A percentile compares a stretch with the other conserved stretches of the same genome.
phyloP scores from a whole-genome alignment of 2,797 vertebrate species.

The Parambassis ranga region DNA sequence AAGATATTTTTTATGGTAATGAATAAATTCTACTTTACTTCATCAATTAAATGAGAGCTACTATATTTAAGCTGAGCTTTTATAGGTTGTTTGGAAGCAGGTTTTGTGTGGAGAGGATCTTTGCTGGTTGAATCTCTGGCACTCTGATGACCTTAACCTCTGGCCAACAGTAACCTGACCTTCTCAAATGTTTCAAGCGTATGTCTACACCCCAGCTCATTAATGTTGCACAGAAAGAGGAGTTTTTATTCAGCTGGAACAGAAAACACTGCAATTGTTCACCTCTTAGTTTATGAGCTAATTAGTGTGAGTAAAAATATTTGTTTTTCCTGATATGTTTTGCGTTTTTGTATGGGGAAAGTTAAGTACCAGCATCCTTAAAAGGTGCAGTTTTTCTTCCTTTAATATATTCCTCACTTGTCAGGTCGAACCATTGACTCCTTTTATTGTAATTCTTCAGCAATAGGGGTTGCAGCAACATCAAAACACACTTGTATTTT shows the following conservation, averaged over 20 bases:
- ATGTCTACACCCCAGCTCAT: conserved; percentile 22
- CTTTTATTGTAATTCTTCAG: conserved; percentile 26
- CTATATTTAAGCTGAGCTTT: neutral
- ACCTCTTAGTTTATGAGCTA: neutral
- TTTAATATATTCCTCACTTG: neutral
- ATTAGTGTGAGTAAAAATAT: neutral
- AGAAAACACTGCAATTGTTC: neutral
- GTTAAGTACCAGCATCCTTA: neutral
- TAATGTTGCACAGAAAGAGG: conserved; percentile 20
- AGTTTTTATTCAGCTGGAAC: neutral
- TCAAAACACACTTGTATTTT: conserved; percentile 51
- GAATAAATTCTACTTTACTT: too few species aligned
- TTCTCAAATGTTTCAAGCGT: conserved; percentile 53
- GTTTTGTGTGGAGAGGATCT: conserved; percentile 10
- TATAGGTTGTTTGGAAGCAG: neutral
- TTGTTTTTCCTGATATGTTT: neutral
- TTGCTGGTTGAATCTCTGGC: conserved; percentile 35
- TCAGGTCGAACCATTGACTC: conserved; percentile 15
- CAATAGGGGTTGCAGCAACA: conserved; percentile 24
- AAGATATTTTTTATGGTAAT: too few species aligned
- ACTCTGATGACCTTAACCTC: conserved; percentile 61
- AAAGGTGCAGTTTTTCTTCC: neutral
- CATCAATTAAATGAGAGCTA: too few species aligned
- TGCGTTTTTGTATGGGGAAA: neutral
- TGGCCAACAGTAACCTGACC: conserved; percentile 56